Conservation (phyloP, 92 coral and sea anemone genomes). For the Porites rus region DNA sequence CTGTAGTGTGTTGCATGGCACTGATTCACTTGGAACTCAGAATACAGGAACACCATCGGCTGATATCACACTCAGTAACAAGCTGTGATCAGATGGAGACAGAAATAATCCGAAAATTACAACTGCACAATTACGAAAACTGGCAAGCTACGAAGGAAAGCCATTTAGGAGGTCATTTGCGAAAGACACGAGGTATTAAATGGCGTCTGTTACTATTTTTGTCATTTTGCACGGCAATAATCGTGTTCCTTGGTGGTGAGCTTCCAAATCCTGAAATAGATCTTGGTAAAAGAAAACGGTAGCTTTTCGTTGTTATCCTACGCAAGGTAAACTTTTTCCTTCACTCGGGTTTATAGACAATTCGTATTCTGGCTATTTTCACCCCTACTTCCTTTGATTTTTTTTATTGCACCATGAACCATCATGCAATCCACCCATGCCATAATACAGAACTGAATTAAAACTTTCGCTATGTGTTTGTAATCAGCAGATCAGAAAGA, state of each 20-base stretch:
- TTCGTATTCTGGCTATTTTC: not conserved
- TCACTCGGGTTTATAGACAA: not conserved
- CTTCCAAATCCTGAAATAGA: too few species aligned
- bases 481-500: too few species aligned
- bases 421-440: too few species aligned
- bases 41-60: slow-evolving; percentile 25
- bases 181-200: not conserved
- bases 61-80: slow-evolving; percentile 21
- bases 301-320: not conserved
- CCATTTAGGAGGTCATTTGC: not conserved
- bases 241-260: not conserved
- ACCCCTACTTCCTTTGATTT: too few species aligned
- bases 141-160: not conserved
- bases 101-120: slow-evolving; percentile 17
- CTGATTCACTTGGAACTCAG: slow-evolving; percentile 34
- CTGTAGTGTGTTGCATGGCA: slow-evolving; percentile 39
- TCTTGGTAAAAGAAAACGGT: too few species aligned
- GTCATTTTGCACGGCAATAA: not conserved
- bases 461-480: too few species aligned
- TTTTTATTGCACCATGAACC: too few species aligned
- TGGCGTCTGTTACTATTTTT: too few species aligned
- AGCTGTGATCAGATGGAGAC: slow-evolving; percentile 13
- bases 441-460: too few species aligned
- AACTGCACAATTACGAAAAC: not conserved
- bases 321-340: not conserved